These are phyloP conservation scores for Parazoanthus swiftii DNA, from an alignment of 92 coral and sea anemone species.

Conservation along the genomic window DNA sequence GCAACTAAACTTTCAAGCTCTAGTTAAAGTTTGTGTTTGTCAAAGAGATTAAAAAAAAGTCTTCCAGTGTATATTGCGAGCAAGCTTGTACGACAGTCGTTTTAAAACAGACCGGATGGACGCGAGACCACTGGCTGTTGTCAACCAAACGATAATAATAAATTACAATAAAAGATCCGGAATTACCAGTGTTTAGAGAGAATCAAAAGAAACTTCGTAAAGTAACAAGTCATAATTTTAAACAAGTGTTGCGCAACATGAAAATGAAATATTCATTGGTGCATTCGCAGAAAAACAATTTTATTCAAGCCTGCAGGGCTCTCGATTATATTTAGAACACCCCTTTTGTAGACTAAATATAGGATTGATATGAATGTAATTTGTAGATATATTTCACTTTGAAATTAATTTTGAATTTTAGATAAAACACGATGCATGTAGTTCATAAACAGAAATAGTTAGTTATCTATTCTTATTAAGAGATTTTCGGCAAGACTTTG, in stretches of 20 bases:
- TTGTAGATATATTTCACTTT: conserved; percentile 26
- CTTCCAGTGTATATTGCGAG: background rate
- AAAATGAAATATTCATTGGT: background rate
- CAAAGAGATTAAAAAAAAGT: background rate
- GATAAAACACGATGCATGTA: background rate
- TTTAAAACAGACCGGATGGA: background rate
- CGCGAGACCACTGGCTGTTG: background rate
- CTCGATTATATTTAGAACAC: background rate
- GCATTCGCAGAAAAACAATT: background rate
- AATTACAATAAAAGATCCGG: background rate
- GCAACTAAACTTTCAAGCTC: background rate
- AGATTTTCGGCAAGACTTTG: background rate
- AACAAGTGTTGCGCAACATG: background rate
- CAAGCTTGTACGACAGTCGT: background rate
- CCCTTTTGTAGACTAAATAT: background rate
- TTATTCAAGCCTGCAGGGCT: background rate
- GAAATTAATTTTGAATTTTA: background rate
- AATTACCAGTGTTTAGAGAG: background rate
- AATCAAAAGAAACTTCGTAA: background rate
- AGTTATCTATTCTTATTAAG: background rate
- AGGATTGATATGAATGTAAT: background rate
- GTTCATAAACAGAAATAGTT: background rate
- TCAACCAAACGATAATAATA: background rate
- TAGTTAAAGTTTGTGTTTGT: background rate
- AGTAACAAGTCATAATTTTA: background rate